Conservation (phyloP, 2,113 vertebrate species). For the Nanorana parkeri region DNA sequence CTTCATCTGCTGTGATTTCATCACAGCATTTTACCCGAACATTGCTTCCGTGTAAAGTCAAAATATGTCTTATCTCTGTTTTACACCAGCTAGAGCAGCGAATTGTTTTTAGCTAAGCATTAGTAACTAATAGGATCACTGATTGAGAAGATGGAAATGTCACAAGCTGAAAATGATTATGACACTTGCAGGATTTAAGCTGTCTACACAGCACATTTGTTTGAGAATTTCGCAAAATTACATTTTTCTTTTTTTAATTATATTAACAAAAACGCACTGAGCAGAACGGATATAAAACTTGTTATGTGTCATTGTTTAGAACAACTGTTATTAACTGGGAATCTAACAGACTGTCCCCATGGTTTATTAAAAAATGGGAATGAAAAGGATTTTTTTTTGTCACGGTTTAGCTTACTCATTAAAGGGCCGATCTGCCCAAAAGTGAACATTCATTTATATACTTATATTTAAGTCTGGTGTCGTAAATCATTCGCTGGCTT, state of each 20-base stretch:
- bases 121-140: constrained; percentile 48
- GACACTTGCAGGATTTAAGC: constrained; percentile 34
- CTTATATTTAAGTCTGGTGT: too few relatives aligned
- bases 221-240: constrained; percentile 18
- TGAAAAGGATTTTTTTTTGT: too few relatives aligned
- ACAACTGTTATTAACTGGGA: not conserved
- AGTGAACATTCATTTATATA: too few relatives aligned
- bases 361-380: too few relatives aligned
- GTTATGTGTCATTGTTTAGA: not conserved
- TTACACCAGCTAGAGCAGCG: constrained; percentile 2
- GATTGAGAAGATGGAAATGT: constrained; percentile 42
- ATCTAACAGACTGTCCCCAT: not conserved
- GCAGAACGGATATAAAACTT: not conserved
- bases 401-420: too few relatives aligned
- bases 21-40: not conserved
- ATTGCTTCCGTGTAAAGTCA: constrained; percentile 8
- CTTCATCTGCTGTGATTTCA: not conserved
- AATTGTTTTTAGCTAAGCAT: constrained; percentile 32
- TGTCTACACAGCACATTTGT: constrained; percentile 10
- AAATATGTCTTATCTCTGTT: constrained; percentile 29
- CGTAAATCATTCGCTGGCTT: too few relatives aligned
- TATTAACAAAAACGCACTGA: constrained; percentile 38
- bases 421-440: too few relatives aligned
- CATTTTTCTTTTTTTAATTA: constrained; percentile 37
- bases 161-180: constrained; percentile 37